Percentiles rank a stretch among this genome's conserved stretches.
phyloP scores from a whole-genome alignment of 2,113 vertebrate species.

The Thamnophis sirtalis region DNA sequence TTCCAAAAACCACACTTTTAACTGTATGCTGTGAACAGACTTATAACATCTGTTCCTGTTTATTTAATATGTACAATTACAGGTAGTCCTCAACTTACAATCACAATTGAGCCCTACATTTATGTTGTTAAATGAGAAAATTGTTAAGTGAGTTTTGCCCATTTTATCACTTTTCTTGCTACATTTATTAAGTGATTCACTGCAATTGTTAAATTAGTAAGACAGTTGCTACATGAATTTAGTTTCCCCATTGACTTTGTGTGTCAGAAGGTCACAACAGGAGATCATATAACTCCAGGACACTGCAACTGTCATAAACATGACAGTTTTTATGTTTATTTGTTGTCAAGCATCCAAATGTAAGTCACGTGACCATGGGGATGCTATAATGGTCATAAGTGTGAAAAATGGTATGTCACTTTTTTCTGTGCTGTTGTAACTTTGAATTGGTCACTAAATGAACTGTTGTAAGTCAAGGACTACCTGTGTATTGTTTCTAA shows the following conservation, averaged over 20 bases:
- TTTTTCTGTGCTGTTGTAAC: too few relatives aligned
- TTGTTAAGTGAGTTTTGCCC: background rate
- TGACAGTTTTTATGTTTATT: background rate
- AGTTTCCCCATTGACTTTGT: background rate
- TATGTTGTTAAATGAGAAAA: background rate
- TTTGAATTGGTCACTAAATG: too few relatives aligned
- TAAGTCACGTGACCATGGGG: too few relatives aligned
- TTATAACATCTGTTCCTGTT: constrained; percentile 7
- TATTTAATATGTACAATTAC: constrained; percentile 4
- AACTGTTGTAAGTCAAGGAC: too few relatives aligned
- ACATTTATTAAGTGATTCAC: background rate
- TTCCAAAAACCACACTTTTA: background rate
- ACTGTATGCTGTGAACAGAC: background rate
- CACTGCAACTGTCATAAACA: background rate
- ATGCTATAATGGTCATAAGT: too few relatives aligned
- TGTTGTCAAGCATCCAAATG: background rate
- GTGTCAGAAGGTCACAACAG: background rate
- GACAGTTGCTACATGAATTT: background rate
- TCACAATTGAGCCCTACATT: background rate
- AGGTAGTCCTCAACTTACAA: background rate
- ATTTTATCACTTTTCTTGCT: background rate
- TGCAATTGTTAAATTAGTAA: background rate
- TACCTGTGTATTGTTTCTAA: background rate
- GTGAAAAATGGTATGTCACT: too few relatives aligned
- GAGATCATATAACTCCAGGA: too few relatives aligned